These are phyloP conservation scores for Agriopis aurantiaria DNA, from an alignment of 2,888 invertebrate species.

Conservation along the genomic window DNA sequence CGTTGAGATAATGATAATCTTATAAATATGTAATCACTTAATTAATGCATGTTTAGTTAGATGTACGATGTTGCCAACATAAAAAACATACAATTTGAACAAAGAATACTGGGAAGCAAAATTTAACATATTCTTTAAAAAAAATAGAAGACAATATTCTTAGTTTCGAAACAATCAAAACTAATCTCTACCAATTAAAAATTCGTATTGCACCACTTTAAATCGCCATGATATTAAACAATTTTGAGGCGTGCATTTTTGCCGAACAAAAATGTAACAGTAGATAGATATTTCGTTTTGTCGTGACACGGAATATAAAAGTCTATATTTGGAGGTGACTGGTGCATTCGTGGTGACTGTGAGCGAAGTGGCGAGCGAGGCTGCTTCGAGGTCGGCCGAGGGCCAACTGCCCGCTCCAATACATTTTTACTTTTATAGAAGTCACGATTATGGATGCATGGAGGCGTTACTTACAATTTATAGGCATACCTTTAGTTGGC, in stretches of 20 bases:
- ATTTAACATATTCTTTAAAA: background rate
- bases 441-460: conserved; percentile 49
- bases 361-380: conserved; percentile 63
- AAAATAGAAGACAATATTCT: background rate
- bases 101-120: background rate
- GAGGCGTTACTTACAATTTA: conserved; percentile 32
- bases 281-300: conserved; percentile 3
- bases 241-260: conserved; percentile 13
- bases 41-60: conserved; percentile 2
- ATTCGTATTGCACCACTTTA: conserved; percentile 61
- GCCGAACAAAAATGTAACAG: conserved; percentile 42
- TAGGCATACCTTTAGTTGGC: conserved; percentile 29
- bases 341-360: conserved; percentile 78
- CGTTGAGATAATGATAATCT: conserved; percentile 27
- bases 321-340: conserved; percentile 77
- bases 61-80: background rate
- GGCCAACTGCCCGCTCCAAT: conserved; percentile 61
- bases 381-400: conserved; percentile 75
- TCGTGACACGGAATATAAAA: conserved; percentile 70
- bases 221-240: conserved; percentile 53
- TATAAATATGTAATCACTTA: conserved; percentile 17
- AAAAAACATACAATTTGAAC: background rate
- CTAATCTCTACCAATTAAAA: conserved; percentile 47
- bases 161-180: conserved; percentile 48
- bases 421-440: conserved; percentile 49